Percentiles rank a stretch among this genome's conserved stretches.
Conservation (phyloP, 2,888 invertebrate genomes). For the Dryocosmus kuriphilus region DNA sequence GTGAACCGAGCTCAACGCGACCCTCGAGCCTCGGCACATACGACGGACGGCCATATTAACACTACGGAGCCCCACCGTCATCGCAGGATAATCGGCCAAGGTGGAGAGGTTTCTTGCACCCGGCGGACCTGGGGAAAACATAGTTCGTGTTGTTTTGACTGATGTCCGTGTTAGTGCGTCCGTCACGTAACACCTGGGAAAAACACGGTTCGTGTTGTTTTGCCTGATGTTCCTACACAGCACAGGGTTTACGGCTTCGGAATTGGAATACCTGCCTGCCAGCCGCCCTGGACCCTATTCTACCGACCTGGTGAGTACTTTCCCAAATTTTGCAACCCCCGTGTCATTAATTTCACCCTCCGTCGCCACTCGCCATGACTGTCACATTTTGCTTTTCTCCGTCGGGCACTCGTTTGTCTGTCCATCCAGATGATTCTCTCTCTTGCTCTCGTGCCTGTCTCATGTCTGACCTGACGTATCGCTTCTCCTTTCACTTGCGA, state of each 20-base stretch:
- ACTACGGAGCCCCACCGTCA: conserved; percentile 58
- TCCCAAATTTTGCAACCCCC: conserved; percentile 1
- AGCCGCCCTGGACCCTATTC: conserved; percentile 70
- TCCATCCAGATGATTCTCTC: conserved; percentile 20
- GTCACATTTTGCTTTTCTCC: conserved; percentile 23
- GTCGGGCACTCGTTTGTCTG: conserved; percentile 40
- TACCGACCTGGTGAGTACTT: conserved; percentile 66
- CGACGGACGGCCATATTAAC: conserved; percentile 67
- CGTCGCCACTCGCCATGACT: background rate
- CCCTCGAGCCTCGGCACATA: conserved; percentile 41
- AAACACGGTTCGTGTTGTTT: conserved; percentile 51
- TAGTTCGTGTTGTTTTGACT: conserved; percentile 56
- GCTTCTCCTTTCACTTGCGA: conserved; percentile 35
- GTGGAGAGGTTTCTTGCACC: conserved; percentile 29
- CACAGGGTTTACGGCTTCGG: conserved; percentile 42
- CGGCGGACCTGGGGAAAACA: conserved; percentile 19
- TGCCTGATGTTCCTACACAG: conserved; percentile 61
- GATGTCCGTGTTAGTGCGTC: conserved; percentile 61
- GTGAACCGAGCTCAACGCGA: conserved; percentile 28
- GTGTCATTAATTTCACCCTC: conserved; percentile 16
- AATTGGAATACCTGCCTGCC: conserved; percentile 40
- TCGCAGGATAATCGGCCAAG: conserved; percentile 46
- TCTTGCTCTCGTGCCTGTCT: conserved; percentile 23
- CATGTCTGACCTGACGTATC: conserved; percentile 39
- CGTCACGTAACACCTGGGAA: conserved; percentile 44